These are phyloP conservation scores for Anser cygnoides DNA, from an alignment of 2,113 vertebrate species.

Conservation along the genomic window DNA sequence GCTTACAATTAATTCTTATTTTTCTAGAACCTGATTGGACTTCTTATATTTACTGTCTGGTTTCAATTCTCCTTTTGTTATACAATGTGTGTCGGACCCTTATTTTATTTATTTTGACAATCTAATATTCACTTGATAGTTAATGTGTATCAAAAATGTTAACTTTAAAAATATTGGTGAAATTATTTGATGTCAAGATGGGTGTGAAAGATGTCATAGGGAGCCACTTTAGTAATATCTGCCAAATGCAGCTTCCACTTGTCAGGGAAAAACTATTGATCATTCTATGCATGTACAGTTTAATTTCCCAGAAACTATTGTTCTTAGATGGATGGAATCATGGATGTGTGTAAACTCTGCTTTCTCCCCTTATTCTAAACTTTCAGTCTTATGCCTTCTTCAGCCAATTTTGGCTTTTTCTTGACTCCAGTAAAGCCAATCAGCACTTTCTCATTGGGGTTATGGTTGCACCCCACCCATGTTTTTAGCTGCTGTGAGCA, in stretches of 20 bases:
- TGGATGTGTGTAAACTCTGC: not conserved
- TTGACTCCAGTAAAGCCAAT: not conserved
- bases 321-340: not conserved
- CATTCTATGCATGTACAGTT: not conserved
- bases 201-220: not conserved
- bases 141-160: not conserved
- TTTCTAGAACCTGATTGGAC: not conserved
- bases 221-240: not conserved
- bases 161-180: not conserved
- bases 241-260: not conserved
- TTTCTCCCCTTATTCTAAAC: not conserved
- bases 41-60: not conserved
- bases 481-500: not conserved
- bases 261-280: not conserved
- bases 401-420: not conserved
- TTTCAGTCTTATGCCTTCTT: not conserved
- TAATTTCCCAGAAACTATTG: not conserved
- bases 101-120: not conserved
- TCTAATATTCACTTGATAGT: not conserved
- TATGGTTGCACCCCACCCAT: accelerated
- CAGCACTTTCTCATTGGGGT: not conserved
- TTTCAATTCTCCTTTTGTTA: not conserved
- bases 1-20: not conserved
- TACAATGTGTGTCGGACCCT: not conserved
- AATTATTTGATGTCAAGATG: not conserved